Evolutionary conservation across 2,888 invertebrate species (phyloP).

Genomic region (Tanaodytes sp.): DNA sequence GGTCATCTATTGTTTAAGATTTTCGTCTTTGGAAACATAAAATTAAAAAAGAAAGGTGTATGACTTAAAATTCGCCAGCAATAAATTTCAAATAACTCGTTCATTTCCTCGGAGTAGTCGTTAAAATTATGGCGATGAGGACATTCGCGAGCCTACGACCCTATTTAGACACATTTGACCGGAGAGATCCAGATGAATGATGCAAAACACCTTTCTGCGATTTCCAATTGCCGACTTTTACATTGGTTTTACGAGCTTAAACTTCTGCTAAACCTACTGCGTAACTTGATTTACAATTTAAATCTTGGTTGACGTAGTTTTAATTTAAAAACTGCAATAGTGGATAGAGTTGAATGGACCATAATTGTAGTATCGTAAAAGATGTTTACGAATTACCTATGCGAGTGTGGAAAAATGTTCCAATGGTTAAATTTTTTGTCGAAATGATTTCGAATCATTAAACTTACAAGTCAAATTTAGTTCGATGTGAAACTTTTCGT

Average conservation of each 20-base stretch:
- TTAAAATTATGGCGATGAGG: slow-evolving; percentile 7
- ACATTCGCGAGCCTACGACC: slow-evolving; percentile 9
- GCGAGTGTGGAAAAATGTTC: no score
- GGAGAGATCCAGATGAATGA: slow-evolving; percentile 16
- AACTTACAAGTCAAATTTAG: no score
- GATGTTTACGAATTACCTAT: no score
- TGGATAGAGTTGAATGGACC: slow-evolving; percentile 4
- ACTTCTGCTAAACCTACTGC: slow-evolving; percentile 9
- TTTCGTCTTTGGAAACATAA: no score
- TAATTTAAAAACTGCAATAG: slow-evolving; percentile 14
- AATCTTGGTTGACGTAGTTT: slow-evolving; percentile 18
- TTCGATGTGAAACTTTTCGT: no score
- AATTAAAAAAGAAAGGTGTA: no score
- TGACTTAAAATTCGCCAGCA: no score
- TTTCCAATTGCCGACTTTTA: slow-evolving; percentile 21
- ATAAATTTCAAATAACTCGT: no score
- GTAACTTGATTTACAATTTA: slow-evolving; percentile 32
- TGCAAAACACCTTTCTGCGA: slow-evolving; percentile 24
- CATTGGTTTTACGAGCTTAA: slow-evolving; percentile 22
- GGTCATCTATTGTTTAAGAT: no score
- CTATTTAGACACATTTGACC: slow-evolving; percentile 21
- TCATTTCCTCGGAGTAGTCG: no score
- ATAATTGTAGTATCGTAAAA: slow-evolving; percentile 9
- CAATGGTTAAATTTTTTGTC: no score
- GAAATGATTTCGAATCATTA: no score